These are phyloP conservation scores for Acronicta leporina DNA, from an alignment of 2,888 invertebrate species.

Conservation along the genomic window DNA sequence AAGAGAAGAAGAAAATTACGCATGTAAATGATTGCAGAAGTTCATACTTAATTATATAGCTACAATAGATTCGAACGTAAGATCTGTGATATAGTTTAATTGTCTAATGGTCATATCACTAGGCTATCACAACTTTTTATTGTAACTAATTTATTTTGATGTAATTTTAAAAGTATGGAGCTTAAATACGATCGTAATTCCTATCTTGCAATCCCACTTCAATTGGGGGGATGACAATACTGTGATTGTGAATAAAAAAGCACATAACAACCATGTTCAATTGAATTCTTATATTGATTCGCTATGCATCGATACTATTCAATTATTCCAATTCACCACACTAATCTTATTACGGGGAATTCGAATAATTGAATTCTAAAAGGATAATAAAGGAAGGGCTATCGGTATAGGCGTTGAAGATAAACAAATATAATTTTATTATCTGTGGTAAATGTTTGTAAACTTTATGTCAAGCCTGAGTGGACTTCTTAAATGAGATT, in stretches of 20 bases:
- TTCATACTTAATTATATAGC: too few species aligned
- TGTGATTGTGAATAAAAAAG: background rate
- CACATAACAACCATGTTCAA: background rate
- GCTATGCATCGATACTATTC: background rate
- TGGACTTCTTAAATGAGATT: conserved; percentile 44
- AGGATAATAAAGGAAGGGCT: conserved; percentile 7
- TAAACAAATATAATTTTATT: conserved; percentile 31
- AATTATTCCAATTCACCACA: conserved; percentile 1
- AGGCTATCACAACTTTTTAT: too few species aligned
- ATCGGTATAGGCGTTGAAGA: conserved; percentile 11
- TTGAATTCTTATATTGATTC: background rate
- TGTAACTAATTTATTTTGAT: too few species aligned
- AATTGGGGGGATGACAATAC: too few species aligned
- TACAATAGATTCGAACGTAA: too few species aligned
- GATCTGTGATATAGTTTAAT: too few species aligned
- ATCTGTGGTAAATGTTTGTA: conserved; percentile 33
- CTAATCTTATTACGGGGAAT: conserved; percentile 10
- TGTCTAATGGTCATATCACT: too few species aligned
- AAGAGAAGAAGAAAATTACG: too few species aligned
- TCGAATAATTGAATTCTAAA: conserved; percentile 23
- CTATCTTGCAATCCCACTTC: too few species aligned
- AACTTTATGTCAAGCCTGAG: conserved; percentile 39
- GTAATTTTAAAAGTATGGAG: too few species aligned
- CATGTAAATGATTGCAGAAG: too few species aligned
- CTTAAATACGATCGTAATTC: too few species aligned